Conservation (phyloP, 2,888 invertebrate genomes). For the Chrysomela aeneicollis region DNA sequence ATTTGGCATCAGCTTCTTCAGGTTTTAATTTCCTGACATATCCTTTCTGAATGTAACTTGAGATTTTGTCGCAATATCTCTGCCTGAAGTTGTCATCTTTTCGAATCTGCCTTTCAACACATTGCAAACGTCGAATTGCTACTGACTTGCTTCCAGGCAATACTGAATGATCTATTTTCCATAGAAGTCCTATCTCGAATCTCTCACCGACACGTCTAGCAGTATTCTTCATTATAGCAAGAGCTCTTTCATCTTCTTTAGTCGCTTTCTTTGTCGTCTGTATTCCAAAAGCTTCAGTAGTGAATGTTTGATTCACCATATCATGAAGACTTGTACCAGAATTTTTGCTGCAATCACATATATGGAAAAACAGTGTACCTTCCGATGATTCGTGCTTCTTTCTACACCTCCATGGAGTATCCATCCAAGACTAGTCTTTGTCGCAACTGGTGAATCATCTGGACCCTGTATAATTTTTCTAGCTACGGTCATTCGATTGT, state of each 20-base stretch:
- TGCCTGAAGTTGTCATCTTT: not conserved
- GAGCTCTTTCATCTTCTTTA: not conserved
- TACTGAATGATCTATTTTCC: not conserved
- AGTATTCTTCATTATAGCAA: not conserved
- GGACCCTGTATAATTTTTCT: not conserved
- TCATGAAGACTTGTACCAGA: not conserved
- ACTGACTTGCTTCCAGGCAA: not conserved
- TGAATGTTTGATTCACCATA: not conserved
- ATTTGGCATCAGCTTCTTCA: not conserved
- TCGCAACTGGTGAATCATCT: not conserved
- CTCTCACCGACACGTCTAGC: not conserved
- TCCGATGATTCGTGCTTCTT: no score
- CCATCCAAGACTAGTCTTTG: slow-evolving; percentile 1
- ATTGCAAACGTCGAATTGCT: not conserved
- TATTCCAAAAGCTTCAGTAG: not conserved
- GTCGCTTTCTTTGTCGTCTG: not conserved
- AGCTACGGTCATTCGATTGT: not conserved
- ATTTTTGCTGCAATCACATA: not conserved
- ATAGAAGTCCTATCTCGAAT: not conserved
- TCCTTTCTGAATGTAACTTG: not conserved
- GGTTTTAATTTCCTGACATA: not conserved
- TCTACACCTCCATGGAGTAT: no score
- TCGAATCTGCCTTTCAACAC: not conserved
- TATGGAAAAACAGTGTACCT: not conserved
- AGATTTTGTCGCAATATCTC: not conserved